Evolutionary conservation across 2,888 invertebrate genomes (phyloP).

Genomic region (Lochmaea capreae): DNA sequence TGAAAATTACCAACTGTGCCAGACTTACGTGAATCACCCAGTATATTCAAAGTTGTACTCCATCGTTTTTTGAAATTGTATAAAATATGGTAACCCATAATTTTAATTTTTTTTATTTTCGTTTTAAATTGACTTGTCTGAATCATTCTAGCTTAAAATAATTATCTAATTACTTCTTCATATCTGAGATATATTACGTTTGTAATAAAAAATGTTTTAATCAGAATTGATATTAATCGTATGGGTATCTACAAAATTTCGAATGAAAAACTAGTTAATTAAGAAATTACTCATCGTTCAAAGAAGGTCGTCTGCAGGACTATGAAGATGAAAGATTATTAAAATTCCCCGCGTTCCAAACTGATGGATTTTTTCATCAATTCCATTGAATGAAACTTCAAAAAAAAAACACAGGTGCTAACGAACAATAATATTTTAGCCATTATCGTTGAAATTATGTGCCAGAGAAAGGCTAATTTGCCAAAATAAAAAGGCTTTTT

Average conservation of each 20-base stretch:
- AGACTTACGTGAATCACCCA: too few relatives aligned
- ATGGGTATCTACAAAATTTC: neutral
- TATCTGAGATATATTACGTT: neutral
- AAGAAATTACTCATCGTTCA: conserved; percentile 1
- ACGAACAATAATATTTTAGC: neutral
- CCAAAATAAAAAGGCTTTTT: neutral
- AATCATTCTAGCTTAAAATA: too few relatives aligned
- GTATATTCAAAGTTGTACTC: too few relatives aligned
- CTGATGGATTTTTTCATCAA: neutral
- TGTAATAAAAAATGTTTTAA: neutral
- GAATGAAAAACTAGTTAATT: neutral
- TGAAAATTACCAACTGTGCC: too few relatives aligned
- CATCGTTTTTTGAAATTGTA: too few relatives aligned
- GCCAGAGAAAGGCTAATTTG: neutral
- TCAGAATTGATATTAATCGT: neutral
- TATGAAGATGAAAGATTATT: neutral
- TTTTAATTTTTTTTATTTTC: too few relatives aligned
- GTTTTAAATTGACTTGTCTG: too few relatives aligned
- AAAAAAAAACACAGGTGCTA: neutral
- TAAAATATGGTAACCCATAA: too few relatives aligned
- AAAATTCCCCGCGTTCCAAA: neutral
- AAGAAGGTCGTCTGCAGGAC: neutral
- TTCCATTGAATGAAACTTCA: neutral
- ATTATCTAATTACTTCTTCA: too few relatives aligned
- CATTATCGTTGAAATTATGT: neutral